phyloP scores from a whole-genome alignment of 2,888 invertebrate genomes.

The Unio pictorum region DNA sequence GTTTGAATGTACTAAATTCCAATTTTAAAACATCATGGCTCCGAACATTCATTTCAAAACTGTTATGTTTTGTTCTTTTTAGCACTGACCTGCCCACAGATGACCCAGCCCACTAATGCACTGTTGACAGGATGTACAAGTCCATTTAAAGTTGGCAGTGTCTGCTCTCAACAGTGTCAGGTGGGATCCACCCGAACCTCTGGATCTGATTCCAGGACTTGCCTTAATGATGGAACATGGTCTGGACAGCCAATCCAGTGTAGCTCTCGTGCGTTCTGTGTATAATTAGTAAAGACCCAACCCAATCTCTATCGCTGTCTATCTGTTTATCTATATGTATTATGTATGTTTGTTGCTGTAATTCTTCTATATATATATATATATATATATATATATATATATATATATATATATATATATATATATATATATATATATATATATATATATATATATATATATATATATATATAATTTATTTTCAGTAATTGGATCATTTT shows the following conservation, averaged over 20 bases:
- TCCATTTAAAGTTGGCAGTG: slow-evolving; percentile 27
- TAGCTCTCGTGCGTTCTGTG: slow-evolving; percentile 9
- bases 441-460: too few species aligned
- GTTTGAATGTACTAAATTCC: too few species aligned
- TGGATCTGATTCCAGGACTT: slow-evolving; percentile 33
- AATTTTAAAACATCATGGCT: background rate
- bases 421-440: too few species aligned
- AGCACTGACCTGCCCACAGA: slow-evolving; percentile 38
- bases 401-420: too few species aligned
- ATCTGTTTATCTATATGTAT: too few species aligned
- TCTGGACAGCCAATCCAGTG: slow-evolving; percentile 34
- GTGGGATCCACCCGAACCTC: slow-evolving; percentile 21
- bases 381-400: too few species aligned
- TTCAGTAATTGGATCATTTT: too few species aligned
- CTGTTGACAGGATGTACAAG: slow-evolving; percentile 28
- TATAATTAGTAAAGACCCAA: too few species aligned
- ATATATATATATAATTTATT: too few species aligned
- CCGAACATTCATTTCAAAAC: background rate
- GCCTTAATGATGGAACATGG: slow-evolving; percentile 39
- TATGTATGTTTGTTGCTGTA: too few species aligned
- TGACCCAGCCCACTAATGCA: slow-evolving; percentile 30
- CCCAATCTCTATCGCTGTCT: too few species aligned
- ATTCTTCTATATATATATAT: too few species aligned
- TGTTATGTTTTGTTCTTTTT: background rate
- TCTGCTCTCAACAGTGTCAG: slow-evolving; percentile 42